Evolutionary conservation across 2,888 invertebrate species (phyloP).

Genomic region (Tolmerus cingulatus): DNA sequence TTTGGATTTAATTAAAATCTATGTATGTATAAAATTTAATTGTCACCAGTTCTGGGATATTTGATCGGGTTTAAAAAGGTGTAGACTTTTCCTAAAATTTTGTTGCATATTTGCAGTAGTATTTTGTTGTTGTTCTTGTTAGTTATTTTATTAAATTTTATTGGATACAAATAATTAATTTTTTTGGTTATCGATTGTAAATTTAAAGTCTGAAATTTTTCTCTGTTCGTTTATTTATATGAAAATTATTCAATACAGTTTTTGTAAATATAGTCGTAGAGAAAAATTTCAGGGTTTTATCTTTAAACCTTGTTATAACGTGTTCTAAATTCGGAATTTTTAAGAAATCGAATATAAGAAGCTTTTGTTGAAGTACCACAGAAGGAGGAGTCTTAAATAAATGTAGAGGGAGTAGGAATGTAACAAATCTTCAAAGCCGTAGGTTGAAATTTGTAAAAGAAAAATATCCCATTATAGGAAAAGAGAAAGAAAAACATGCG

Average conservation of each 20-base stretch:
- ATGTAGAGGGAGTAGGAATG: not conserved
- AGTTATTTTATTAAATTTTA: not conserved
- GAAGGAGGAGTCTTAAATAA: not conserved
- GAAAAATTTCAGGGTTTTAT: not conserved
- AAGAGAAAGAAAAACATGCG: not conserved
- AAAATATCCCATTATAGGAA: not conserved
- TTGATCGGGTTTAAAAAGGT: no score
- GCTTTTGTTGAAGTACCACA: not conserved
- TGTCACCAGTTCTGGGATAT: no score
- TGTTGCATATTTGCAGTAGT: no score
- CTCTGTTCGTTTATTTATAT: not conserved
- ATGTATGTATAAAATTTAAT: no score
- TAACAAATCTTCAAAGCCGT: slow-evolving; percentile 11
- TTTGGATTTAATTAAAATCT: no score
- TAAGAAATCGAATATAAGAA: not conserved
- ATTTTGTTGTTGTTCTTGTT: not conserved
- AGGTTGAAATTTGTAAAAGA: not conserved
- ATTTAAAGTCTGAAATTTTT: not conserved
- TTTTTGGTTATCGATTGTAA: not conserved
- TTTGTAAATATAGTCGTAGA: not conserved
- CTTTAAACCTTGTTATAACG: not conserved
- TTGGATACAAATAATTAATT: not conserved
- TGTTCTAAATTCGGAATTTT: not conserved
- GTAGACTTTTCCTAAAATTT: no score
- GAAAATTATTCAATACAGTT: not conserved